A percentile compares a stretch with the other conserved stretches of the same genome.
These are phyloP conservation scores for Hydrophis major DNA, from an alignment of 2,797 vertebrate genomes.

Conservation along the genomic window DNA sequence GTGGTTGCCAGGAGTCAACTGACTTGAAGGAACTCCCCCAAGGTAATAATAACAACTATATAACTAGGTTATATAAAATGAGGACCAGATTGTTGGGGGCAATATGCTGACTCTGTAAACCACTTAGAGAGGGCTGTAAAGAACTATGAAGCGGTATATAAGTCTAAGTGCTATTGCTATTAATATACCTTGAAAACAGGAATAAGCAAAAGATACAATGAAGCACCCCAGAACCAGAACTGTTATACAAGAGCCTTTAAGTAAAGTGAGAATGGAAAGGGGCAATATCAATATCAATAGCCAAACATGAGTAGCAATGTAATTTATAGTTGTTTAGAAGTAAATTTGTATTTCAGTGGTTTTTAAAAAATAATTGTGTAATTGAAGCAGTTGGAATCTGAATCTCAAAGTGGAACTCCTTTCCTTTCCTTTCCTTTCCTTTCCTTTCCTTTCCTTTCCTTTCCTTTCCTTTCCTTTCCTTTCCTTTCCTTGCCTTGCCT, in stretches of 20 bases:
- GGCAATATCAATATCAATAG: neutral
- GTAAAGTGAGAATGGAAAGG: neutral
- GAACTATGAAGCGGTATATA: neutral
- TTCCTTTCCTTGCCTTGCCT: neutral
- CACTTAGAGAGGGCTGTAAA: neutral
- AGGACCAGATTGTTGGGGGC: neutral
- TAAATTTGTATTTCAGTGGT: neutral
- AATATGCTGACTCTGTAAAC: neutral
- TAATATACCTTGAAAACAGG: neutral
- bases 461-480: neutral
- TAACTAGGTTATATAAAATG: neutral
- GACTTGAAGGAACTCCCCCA: too few relatives aligned
- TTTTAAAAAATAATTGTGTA: neutral
- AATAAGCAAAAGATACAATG: neutral
- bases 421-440: neutral
- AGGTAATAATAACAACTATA: too few relatives aligned
- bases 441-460: neutral
- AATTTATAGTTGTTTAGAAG: neutral
- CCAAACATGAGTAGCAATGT: neutral
- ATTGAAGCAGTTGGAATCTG: neutral
- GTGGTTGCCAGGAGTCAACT: neutral
- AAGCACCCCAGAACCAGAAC: neutral
- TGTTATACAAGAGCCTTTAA: neutral
- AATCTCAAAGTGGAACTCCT: neutral
- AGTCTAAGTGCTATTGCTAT: neutral